Evolutionary conservation across 2,888 invertebrate species (phyloP), one percentile per base, ranked within the genome.

Genomic region (Zootermopsis nevadensis): DNA sequence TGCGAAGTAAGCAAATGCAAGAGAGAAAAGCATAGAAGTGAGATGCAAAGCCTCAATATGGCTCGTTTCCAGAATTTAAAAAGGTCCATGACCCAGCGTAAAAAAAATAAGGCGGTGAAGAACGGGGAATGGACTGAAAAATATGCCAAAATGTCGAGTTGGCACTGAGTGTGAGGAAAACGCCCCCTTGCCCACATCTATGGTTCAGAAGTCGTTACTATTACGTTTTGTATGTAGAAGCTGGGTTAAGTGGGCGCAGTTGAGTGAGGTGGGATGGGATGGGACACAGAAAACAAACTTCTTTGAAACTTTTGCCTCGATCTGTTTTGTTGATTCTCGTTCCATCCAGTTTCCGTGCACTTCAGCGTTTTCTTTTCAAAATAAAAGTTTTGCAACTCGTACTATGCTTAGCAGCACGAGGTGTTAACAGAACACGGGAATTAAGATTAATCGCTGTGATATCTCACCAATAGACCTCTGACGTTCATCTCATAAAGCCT

Each of bases 161-260:
- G 19, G 69, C 69, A 31, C 33, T 67, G 15, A 31, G 33, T 33
- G 69, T 30, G 69, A 69, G 69, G 33, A 30, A 69, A 69, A 31
- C 22, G 27, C 66, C 66, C 67, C 33, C 60, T 27, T 72, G 48
- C 72, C 42, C 66, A 69, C 48, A 81, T 35, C 69, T 72, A 31
- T 72, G 81, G 69, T 69, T 42, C 69, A 7, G 27, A 31, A 69
- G 69, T 31, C 69, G 69, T 69, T 69, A 69, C 33, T 33, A 69
- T 1, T 69, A 24, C 33, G 60, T 69, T 69, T 69, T 31, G 33
- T 69, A 19, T 19, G 69, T 69, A 31, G 33, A 30, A 31, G 60
- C n/a, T n/a, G 69, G 66, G 30, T 10, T 66, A 66, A 0, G 19
- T 3, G 27, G 31, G 67, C 8, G 69, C 12, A 22, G 69, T n/a